Evolutionary conservation across 2,888 invertebrate species (phyloP).

Genomic region (Brachypterus glaber): DNA sequence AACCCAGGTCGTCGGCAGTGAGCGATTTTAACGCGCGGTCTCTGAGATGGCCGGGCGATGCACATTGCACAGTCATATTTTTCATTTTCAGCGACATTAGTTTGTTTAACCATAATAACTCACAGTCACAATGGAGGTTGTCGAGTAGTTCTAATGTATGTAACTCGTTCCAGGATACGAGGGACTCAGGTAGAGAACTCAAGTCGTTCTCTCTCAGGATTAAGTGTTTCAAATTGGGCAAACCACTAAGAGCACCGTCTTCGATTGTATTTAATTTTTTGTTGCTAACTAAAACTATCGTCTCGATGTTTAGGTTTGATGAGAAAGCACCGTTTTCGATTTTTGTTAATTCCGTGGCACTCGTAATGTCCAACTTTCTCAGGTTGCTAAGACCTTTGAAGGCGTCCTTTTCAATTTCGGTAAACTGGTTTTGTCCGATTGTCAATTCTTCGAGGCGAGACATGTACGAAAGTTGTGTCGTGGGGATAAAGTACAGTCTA

Average conservation of each 20-base stretch:
- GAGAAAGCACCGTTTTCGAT: conserved; percentile 71
- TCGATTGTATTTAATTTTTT: conserved; percentile 63
- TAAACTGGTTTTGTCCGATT: conserved; percentile 75
- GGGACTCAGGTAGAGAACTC: conserved; percentile 63
- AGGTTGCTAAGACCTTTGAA: conserved; percentile 72
- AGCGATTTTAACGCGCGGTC: conserved; percentile 59
- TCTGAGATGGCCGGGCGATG: conserved; percentile 61
- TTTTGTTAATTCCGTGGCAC: conserved; percentile 61
- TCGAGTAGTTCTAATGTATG: conserved; percentile 68
- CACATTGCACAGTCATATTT: conserved; percentile 59
- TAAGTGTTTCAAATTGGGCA: conserved; percentile 69
- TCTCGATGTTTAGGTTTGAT: conserved; percentile 73
- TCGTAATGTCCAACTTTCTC: conserved; percentile 66
- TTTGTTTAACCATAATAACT: conserved; percentile 69
- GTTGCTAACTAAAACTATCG: conserved; percentile 65
- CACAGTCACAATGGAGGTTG: conserved; percentile 75
- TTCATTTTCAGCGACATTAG: conserved; percentile 58
- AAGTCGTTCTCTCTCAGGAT: conserved; percentile 71
- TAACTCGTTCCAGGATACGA: conserved; percentile 71
- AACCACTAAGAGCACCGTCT: conserved; percentile 65
- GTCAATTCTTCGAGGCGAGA: conserved; percentile 68
- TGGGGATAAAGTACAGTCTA: conserved; percentile 63
- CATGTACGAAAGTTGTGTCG: conserved; percentile 60
- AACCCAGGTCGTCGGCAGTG: conserved; percentile 69
- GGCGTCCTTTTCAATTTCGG: conserved; percentile 58